Evolutionary conservation across 2,888 invertebrate species (phyloP), one percentile per base, ranked within the genome.

Genomic region (Alentia gelatinosa): DNA sequence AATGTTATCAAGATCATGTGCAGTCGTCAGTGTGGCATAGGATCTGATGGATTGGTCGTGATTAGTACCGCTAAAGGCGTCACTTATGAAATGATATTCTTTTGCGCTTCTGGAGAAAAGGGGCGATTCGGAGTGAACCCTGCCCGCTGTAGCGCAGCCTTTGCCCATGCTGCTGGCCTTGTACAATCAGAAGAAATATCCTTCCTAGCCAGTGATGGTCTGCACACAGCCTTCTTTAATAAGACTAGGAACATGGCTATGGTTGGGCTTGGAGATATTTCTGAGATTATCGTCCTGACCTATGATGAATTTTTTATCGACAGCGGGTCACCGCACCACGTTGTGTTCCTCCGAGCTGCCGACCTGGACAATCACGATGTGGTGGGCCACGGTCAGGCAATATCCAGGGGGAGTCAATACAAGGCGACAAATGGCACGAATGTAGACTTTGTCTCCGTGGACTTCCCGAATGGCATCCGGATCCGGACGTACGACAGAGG

Each of bases 401-500:
- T 93, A 50, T 47, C 93, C 0, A 90, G 92, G 26, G 35, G 37
- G 35, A 79, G 37, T 0, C 26, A 75, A 12, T 90, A 88, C 35
- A 89, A 92, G 83, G 90, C 56, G 12, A 47, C 89, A 0, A 79
- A 35, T 0, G 93, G 93, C 35, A 74, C 91, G 23, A 94, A 94
- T 84, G 91, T 93, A 5, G 93, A 93, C 91, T 94, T 94, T 83
- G 93, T 93, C 1, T n/a, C 88, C 12, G 26, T 50, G 0, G 23
- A 47, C 30, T 84, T 19, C 40, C 7, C 91, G 0, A 86, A 37
- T 0, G 12, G 30, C 23, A 47, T 93, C 0, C n/a, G 42, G 5
- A 91, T 92, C 9, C 68, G 94, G 74, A 93, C 94, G 0, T 94
- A 92, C 86, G 94, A 94, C 84, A 68, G 93, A 47, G 94, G 94